These are phyloP conservation scores for Pelodiscus sinensis DNA, from an alignment of 2,113 vertebrate genomes.

Conservation along the genomic window DNA sequence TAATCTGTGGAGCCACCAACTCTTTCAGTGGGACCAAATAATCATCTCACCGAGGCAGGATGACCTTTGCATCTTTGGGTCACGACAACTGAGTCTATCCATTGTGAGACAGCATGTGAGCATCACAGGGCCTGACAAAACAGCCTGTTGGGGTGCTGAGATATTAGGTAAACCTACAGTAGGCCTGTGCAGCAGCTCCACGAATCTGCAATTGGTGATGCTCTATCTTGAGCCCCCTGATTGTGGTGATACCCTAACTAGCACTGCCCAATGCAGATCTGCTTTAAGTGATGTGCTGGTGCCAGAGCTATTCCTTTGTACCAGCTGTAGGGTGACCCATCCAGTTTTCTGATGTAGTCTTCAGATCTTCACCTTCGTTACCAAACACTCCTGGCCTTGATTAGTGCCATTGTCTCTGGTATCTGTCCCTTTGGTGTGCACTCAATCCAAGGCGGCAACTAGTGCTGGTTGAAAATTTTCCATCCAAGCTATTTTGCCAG, in stretches of 20 bases:
- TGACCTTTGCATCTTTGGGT: not conserved
- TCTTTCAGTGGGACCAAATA: not conserved
- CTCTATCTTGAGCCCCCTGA: not conserved
- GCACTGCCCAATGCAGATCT: not conserved
- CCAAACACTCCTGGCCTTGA: not conserved
- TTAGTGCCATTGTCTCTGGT: not conserved
- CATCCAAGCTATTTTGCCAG: not conserved
- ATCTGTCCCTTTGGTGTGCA: not conserved
- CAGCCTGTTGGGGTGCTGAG: not conserved
- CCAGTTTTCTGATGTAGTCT: not conserved
- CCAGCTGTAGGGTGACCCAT: not conserved
- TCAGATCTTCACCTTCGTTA: not conserved
- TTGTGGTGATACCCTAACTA: not conserved
- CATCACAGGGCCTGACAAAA: fast-evolving
- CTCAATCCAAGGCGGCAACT: not conserved
- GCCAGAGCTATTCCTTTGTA: not conserved
- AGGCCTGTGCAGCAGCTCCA: not conserved
- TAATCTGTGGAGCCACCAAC: not conserved
- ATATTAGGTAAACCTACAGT: not conserved
- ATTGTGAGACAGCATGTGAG: not conserved
- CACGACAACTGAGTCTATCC: not conserved
- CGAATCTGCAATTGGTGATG: not conserved
- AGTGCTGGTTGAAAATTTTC: not conserved
- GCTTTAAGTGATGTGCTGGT: not conserved
- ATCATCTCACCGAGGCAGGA: not conserved